Conservation (phyloP, 2,113 vertebrate genomes). For the Maccullochella peelii region DNA sequence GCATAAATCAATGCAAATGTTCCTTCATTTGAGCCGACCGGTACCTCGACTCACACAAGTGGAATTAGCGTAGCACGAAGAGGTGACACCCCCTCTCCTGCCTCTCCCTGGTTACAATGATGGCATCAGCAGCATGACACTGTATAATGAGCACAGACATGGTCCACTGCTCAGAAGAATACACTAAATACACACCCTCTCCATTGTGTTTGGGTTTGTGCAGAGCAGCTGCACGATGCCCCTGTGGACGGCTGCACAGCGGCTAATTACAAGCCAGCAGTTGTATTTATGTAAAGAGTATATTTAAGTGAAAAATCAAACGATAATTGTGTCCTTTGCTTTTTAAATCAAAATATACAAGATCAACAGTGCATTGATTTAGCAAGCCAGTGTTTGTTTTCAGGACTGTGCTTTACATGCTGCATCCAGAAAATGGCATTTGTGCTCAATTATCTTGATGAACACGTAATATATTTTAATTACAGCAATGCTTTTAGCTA, state of each 20-base stretch:
- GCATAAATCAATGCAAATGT: conserved; percentile 57
- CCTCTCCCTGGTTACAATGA: conserved; percentile 47
- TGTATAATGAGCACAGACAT: conserved; percentile 69
- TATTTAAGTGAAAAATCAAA: conserved; percentile 44
- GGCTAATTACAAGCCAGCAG: conserved; percentile 59
- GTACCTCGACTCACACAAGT: conserved; percentile 12
- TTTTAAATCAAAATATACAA: conserved; percentile 20
- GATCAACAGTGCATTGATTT: conserved; percentile 3
- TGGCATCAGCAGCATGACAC: conserved; percentile 63
- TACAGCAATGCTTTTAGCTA: conserved; percentile 16
- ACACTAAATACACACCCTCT: conserved; percentile 54
- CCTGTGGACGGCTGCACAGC: conserved; percentile 38
- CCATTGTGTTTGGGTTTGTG: conserved; percentile 37
- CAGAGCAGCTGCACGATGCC: conserved; percentile 49
- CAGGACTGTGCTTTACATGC: background rate
- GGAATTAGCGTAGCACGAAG: conserved; percentile 52
- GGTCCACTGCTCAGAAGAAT: conserved; percentile 57
- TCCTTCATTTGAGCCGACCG: conserved; percentile 6
- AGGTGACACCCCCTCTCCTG: background rate
- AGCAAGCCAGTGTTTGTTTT: conserved; percentile 18
- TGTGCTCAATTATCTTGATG: conserved; percentile 13
- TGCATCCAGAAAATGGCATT: conserved; percentile 16
- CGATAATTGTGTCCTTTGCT: conserved; percentile 27
- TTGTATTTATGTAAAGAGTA: conserved; percentile 47
- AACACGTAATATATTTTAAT: conserved; percentile 45